These are phyloP conservation scores for Scortum barcoo DNA, from an alignment of 2,113 vertebrate species.

Conservation along the genomic window DNA sequence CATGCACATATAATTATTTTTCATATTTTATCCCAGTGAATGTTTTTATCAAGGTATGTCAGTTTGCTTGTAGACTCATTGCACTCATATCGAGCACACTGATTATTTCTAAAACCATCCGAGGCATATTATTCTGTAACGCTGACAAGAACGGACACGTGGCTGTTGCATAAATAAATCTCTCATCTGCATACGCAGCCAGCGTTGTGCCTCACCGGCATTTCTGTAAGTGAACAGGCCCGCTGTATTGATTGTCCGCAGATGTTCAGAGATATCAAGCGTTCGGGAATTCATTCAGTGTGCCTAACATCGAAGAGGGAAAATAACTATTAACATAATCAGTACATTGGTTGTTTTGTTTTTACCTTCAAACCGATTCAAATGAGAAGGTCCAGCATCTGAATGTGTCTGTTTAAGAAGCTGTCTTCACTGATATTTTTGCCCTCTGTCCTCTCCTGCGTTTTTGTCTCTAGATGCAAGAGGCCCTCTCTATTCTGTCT, in stretches of 20 bases:
- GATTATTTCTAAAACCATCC: background rate
- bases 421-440: background rate
- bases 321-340: conserved; percentile 13
- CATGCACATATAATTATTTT: background rate
- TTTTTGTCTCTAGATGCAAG: conserved; percentile 66
- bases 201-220: background rate
- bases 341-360: conserved; percentile 8
- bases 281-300: conserved; percentile 22
- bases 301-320: conserved; percentile 6
- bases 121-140: conserved; percentile 4
- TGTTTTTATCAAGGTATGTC: background rate
- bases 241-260: conserved; percentile 55
- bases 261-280: conserved; percentile 43
- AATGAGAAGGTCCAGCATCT: background rate
- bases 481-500: conserved; percentile 62
- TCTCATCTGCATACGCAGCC: conserved; percentile 9
- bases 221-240: conserved; percentile 34
- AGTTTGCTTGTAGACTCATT: too few species aligned
- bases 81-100: background rate
- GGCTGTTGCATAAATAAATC: conserved; percentile 17
- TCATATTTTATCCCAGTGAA: background rate
- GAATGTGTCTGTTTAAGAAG: background rate
- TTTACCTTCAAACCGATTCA: conserved; percentile 12
- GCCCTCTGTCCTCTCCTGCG: background rate
- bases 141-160: background rate